phyloP scores from a whole-genome alignment of 2,113 vertebrate genomes.

The Xenus cinereus region DNA sequence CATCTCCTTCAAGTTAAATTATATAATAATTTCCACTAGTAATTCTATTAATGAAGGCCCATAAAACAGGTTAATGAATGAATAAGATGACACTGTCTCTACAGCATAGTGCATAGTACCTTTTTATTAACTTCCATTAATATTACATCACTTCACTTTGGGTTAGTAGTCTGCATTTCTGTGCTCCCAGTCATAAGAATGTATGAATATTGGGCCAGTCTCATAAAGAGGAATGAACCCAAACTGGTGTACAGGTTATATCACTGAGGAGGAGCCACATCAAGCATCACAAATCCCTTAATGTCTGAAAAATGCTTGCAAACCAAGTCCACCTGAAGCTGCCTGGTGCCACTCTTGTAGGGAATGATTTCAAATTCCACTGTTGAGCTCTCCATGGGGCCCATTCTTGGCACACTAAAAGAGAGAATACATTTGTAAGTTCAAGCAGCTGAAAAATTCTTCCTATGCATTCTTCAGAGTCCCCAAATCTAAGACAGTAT shows the following conservation, averaged over 20 bases:
- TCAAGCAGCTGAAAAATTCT: neutral
- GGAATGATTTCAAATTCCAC: constrained; percentile 70
- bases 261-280: constrained; percentile 30
- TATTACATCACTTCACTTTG: neutral
- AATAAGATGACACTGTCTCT: neutral
- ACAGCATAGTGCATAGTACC: neutral
- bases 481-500: neutral
- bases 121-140: neutral
- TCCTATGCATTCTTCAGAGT: neutral
- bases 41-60: neutral
- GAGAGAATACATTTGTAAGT: neutral
- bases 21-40: neutral
- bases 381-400: constrained; percentile 56
- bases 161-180: neutral
- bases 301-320: constrained; percentile 51
- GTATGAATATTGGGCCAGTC: neutral
- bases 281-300: constrained; percentile 51
- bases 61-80: neutral
- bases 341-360: constrained; percentile 68
- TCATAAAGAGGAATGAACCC: neutral
- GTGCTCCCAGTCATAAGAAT: neutral
- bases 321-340: constrained; percentile 75
- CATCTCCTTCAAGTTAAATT: neutral
- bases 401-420: constrained; percentile 45
- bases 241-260: neutral